Evolutionary conservation across 2,797 vertebrate genomes (phyloP).

Genomic region (Sebastes minor): DNA sequence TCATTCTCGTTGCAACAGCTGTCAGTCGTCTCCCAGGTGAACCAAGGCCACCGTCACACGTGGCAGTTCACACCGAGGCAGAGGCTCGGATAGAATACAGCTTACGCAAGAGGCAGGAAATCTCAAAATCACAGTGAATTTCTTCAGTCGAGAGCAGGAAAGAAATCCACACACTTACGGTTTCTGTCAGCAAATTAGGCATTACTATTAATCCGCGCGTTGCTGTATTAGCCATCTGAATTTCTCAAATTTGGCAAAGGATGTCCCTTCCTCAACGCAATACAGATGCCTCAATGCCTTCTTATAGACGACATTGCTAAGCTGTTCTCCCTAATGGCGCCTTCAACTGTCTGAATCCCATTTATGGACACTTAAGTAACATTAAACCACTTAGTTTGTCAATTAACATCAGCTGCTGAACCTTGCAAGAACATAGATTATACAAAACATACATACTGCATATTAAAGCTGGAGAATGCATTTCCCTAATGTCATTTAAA

Average conservation of each 20-base stretch:
- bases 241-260: neutral
- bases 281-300: neutral
- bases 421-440: neutral
- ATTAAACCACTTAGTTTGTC: neutral
- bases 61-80: constrained; percentile 8
- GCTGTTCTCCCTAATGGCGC: neutral
- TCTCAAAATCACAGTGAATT: constrained; percentile 8
- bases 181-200: constrained; percentile 12
- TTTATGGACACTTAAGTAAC: neutral
- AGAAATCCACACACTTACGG: neutral
- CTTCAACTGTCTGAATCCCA: neutral
- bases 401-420: neutral
- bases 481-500: neutral
- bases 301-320: neutral
- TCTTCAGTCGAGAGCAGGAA: neutral
- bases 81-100: neutral
- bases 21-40: constrained; percentile 51
- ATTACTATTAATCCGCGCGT: neutral
- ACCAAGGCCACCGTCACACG: constrained; percentile 25
- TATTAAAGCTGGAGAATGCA: neutral
- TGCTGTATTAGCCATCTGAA: neutral
- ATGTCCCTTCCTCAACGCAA: neutral
- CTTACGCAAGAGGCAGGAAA: neutral
- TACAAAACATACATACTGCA: neutral
- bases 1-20: constrained; percentile 59